These are phyloP conservation scores for Heliconius congener DNA, from an alignment of 1,140 invertebrate genomes.

Conservation along the genomic window DNA sequence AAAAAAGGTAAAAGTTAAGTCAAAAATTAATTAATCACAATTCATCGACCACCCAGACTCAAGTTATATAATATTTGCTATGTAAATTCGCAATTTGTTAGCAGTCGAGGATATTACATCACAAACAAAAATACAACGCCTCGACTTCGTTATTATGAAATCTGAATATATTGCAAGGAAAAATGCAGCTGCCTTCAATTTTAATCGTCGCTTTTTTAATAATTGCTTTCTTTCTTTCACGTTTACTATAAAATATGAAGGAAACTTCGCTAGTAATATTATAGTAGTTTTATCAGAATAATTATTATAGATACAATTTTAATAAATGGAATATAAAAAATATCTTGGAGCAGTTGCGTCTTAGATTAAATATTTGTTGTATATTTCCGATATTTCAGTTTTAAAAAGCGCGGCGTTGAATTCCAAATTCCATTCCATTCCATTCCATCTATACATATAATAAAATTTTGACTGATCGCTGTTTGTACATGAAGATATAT, in stretches of 20 bases:
- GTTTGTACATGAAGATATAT: too few species aligned
- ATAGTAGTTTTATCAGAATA: background rate
- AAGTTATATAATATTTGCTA: conserved; percentile 19
- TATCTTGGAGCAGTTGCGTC: too few species aligned
- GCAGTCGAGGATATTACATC: conserved; percentile 26
- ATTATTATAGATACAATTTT: background rate
- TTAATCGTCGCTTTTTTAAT: conserved; percentile 20
- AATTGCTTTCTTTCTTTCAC: conserved; percentile 11
- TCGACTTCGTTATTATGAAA: conserved; percentile 31
- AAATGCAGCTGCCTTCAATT: conserved; percentile 36
- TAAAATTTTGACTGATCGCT: too few species aligned
- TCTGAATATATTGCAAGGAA: conserved; percentile 36
- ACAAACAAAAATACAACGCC: conserved; percentile 28
- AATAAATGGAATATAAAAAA: background rate
- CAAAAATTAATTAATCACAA: background rate
- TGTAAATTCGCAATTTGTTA: conserved; percentile 31
- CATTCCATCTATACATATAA: too few species aligned
- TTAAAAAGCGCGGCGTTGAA: too few species aligned
- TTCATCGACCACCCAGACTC: background rate
- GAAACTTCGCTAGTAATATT: background rate
- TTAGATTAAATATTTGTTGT: too few species aligned
- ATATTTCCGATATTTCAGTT: too few species aligned
- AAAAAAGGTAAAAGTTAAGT: background rate
- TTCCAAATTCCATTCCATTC: too few species aligned
- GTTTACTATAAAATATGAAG: background rate